phyloP scores from a whole-genome alignment of 2,797 vertebrate genomes.

The Petrocephalus sullivani region DNA sequence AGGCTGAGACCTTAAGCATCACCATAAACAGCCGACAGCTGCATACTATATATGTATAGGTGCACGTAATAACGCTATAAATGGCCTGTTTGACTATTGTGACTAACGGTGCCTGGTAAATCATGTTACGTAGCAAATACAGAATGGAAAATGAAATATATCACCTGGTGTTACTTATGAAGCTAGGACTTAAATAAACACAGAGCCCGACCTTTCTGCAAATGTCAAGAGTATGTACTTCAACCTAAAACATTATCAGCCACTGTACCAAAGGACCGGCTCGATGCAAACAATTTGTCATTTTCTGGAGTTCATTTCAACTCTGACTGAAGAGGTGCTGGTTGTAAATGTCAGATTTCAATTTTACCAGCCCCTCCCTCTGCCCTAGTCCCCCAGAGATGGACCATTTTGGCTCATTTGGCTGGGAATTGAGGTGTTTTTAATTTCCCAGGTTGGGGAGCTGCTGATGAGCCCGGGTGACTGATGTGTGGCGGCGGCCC shows the following conservation, averaged over 20 bases:
- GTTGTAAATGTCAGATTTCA: conserved; percentile 66
- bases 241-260: conserved; percentile 55
- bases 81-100: background rate
- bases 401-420: conserved; percentile 47
- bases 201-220: conserved; percentile 57
- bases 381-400: conserved; percentile 47
- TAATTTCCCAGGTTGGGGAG: background rate
- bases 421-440: conserved; percentile 45
- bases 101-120: background rate
- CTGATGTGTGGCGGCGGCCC: conserved; percentile 42
- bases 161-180: conserved; percentile 29
- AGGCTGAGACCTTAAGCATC: background rate
- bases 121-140: conserved; percentile 24
- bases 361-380: conserved; percentile 41
- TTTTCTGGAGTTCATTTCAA: conserved; percentile 54
- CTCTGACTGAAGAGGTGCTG: conserved; percentile 43
- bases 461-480: conserved; percentile 26
- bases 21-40: background rate
- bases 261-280: conserved; percentile 44
- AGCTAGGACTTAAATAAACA: conserved; percentile 43
- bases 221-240: conserved; percentile 59
- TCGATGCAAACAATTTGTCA: conserved; percentile 60
- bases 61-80: background rate
- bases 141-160: conserved; percentile 12
- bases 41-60: background rate